Evolutionary conservation across 1,140 invertebrate species (phyloP), one percentile per base, ranked within the genome.

Genomic region (Leucophenga varia): DNA sequence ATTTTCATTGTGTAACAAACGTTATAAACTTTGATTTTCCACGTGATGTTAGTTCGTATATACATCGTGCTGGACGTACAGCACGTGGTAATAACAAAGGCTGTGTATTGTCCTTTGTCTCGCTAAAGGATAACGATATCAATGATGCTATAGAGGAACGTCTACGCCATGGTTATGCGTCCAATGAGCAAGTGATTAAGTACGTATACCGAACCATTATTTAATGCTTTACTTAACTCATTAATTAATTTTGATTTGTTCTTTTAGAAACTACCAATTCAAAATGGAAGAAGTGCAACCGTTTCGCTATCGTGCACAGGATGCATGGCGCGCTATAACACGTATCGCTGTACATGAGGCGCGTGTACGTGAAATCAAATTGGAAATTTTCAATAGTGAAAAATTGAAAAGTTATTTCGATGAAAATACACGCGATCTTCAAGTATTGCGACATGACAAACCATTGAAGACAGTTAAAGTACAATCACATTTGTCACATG

Each of bases 1-100:
- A 99, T 78, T 99, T 99, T 75, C 93, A 98, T 64, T 91, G 88
- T 76, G 95, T 99, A 0, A 87, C 94, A 1, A 98, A 98, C 79
- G 92, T 99, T 1, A 90, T 99, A 28, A 99, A 99, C 77, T 98
- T 98, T 78, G 97, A 99, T 76, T 98, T 98, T 77, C 96, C 97
- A 1, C 69, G 82, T 1, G 87, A 90, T 72, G 82, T 91, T 0
- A 87, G 85, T 52, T 87, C 93, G 0, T 99, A 98, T 64, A 86
- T 98, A 54, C 96, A 98, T 76, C 80, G 96, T 65, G 94, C 93
- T 9, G 96, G 95, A 2, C 82, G 93, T 55, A 98, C 96, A 4
- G 96, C 96, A 0, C 80, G 96, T 53, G 96, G 93, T 12, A 91
- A 88, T 52, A 95, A 95, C 76, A 84, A 90, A 71, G 97, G 97